A percentile compares a stretch with the other conserved stretches of the same genome.
Conservation (phyloP, 2,888 invertebrate species). For the Crioceris asparagi region DNA sequence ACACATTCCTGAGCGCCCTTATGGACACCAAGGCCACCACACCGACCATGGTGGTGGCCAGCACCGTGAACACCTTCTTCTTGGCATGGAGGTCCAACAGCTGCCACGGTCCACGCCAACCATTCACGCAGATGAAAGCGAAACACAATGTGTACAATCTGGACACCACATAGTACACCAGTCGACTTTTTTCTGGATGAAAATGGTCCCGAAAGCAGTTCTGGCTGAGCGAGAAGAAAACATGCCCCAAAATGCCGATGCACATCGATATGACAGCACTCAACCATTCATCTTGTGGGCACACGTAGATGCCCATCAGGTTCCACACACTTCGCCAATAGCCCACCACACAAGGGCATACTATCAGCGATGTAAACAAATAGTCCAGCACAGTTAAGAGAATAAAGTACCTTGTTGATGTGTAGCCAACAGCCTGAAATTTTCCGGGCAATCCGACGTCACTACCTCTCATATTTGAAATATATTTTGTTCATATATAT, state of each 20-base stretch:
- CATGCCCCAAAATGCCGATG: constrained; percentile 60
- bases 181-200: constrained; percentile 56
- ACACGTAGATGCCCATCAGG: constrained; percentile 61
- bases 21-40: constrained; percentile 57
- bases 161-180: constrained; percentile 59
- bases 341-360: constrained; percentile 71
- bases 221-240: constrained; percentile 59
- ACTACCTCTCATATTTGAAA: constrained; percentile 52
- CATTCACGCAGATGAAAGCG: constrained; percentile 73
- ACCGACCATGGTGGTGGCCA: constrained; percentile 55
- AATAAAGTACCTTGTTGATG: constrained; percentile 31
- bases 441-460: constrained; percentile 53
- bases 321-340: constrained; percentile 85
- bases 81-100: constrained; percentile 63
- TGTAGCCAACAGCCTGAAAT: constrained; percentile 22
- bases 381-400: constrained; percentile 61
- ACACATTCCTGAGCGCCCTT: constrained; percentile 64
- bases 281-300: constrained; percentile 46
- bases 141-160: constrained; percentile 65
- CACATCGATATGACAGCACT: constrained; percentile 59
- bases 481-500: background rate
- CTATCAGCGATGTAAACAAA: constrained; percentile 57
- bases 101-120: constrained; percentile 80
- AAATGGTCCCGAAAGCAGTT: constrained; percentile 47
- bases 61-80: constrained; percentile 42